Conservation (phyloP, 2,797 vertebrate genomes). For the Brachyalestes nurse region DNA sequence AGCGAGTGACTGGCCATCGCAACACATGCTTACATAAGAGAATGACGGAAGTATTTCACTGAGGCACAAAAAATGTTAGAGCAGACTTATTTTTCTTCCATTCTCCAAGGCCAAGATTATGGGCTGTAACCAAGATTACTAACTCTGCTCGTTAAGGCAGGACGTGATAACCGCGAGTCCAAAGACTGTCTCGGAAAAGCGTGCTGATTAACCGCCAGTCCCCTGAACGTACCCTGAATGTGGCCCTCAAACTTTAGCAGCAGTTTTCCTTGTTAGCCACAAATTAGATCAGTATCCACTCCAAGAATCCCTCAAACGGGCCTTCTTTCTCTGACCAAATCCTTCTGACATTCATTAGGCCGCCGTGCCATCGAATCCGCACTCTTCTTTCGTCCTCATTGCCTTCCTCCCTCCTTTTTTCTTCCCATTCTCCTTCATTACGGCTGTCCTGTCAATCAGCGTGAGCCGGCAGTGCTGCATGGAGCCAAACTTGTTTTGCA, state of each 20-base stretch:
- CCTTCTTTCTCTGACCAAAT: conserved; percentile 16
- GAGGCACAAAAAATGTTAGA: neutral
- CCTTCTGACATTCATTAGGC: conserved; percentile 22
- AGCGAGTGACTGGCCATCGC: neutral
- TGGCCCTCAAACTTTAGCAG: conserved; percentile 17
- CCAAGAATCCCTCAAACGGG: conserved; percentile 7
- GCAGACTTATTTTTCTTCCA: neutral
- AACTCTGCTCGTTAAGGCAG: neutral
- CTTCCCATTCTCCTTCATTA: conserved; percentile 10
- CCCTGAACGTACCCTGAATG: neutral
- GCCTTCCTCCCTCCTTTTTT: neutral
- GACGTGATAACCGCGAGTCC: neutral
- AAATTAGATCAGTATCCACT: conserved; percentile 33
- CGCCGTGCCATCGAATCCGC: neutral
- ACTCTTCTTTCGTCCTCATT: neutral
- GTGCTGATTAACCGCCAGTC: conserved; percentile 30
- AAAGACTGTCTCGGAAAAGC: neutral
- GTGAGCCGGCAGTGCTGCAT: neutral
- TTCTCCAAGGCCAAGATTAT: neutral
- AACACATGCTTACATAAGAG: neutral
- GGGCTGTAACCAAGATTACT: neutral
- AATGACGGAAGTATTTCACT: neutral
- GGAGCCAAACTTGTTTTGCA: neutral
- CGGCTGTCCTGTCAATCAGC: neutral
- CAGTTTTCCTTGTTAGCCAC: conserved; percentile 40